These are phyloP conservation scores for Brotula barbata DNA, from an alignment of 2,797 vertebrate genomes.

Conservation along the genomic window DNA sequence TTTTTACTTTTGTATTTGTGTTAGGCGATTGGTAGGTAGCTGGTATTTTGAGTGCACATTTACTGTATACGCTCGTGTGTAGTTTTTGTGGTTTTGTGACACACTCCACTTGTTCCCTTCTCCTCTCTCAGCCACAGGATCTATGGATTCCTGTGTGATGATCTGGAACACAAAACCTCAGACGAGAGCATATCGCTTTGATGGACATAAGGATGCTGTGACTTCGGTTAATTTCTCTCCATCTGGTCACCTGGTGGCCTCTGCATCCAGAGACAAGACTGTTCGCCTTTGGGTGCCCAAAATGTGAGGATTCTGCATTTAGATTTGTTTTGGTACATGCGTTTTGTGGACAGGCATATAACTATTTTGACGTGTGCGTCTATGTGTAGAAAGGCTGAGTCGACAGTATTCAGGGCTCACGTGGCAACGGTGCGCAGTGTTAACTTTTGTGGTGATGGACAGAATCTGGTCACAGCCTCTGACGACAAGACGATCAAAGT, in stretches of 20 bases:
- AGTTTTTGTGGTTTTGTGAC: no score
- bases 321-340: constrained; percentile 21
- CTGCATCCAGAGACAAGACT: constrained; percentile 93
- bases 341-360: not conserved
- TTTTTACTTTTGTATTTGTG: not conserved
- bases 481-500: constrained; percentile 98
- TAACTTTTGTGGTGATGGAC: constrained; percentile 90
- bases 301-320: constrained; percentile 77
- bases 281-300: constrained; percentile 95
- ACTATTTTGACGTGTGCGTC: not conserved
- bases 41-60: no score
- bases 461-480: constrained; percentile 90
- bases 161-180: constrained; percentile 95
- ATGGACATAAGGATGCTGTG: constrained; percentile 92
- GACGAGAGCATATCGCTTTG: constrained; percentile 90
- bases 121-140: constrained; percentile 83
- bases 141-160: constrained; percentile 92
- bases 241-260: constrained; percentile 92
- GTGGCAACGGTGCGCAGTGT: constrained; percentile 90
- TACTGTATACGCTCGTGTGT: no score
- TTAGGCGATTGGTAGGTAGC: not conserved
- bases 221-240: constrained; percentile 91
- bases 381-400: constrained; percentile 88
- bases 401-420: constrained; percentile 90
- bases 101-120: no score